These are phyloP conservation scores for Megastigmus dorsalis DNA, from an alignment of 2,888 invertebrate genomes.

Conservation along the genomic window DNA sequence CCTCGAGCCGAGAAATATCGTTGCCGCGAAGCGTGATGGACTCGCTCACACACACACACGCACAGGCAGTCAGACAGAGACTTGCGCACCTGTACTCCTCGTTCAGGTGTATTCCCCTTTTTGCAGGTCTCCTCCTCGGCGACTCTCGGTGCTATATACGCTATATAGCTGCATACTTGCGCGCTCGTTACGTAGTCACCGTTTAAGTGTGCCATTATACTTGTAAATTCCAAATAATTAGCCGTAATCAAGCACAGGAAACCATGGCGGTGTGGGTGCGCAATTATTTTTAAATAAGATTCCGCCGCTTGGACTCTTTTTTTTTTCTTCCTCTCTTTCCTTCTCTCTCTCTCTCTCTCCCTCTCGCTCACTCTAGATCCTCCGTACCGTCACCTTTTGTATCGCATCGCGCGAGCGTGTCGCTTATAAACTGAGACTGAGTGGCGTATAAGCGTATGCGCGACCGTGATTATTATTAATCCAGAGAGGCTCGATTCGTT, in stretches of 20 bases:
- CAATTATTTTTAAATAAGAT: conserved; percentile 74
- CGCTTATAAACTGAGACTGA: background rate
- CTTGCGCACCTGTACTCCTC: background rate
- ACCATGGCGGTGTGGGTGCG: conserved; percentile 65
- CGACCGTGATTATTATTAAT: conserved; percentile 70
- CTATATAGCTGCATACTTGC: too few relatives aligned
- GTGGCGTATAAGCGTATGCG: too few relatives aligned
- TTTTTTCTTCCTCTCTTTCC: background rate
- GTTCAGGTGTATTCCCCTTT: background rate
- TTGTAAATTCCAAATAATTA: conserved; percentile 74
- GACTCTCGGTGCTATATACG: background rate
- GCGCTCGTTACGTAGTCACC: conserved; percentile 69
- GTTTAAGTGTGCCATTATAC: conserved; percentile 72
- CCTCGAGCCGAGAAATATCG: conserved; percentile 32
- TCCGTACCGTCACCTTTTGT: conserved; percentile 35
- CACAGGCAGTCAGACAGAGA: too few relatives aligned
- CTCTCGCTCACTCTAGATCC: background rate
- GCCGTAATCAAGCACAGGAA: conserved; percentile 74
- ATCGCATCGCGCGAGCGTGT: background rate
- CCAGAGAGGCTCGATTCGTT: conserved; percentile 62
- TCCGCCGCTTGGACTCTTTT: conserved; percentile 63
- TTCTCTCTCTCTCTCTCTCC: background rate
- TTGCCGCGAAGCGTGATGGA: conserved; percentile 40
- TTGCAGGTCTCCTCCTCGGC: conserved; percentile 14
- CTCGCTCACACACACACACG: background rate